These are phyloP conservation scores for Capromys pilorides DNA, from an alignment of 2,797 vertebrate species.

Conservation along the genomic window DNA sequence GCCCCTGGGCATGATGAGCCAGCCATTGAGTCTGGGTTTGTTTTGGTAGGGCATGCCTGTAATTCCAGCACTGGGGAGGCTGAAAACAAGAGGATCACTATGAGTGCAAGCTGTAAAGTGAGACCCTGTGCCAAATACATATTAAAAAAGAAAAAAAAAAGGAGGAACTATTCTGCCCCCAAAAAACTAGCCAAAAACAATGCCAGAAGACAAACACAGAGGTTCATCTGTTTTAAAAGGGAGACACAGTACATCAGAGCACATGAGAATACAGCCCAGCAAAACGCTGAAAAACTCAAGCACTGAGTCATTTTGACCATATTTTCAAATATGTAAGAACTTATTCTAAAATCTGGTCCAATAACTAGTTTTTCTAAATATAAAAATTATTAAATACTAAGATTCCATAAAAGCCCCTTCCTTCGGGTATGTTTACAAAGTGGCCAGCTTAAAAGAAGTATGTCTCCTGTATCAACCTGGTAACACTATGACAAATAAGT, in stretches of 20 bases:
- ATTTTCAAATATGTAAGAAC: background rate
- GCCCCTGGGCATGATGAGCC: too few relatives aligned
- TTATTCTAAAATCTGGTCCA: background rate
- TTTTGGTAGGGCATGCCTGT: too few relatives aligned
- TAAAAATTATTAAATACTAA: background rate
- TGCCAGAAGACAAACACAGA: background rate
- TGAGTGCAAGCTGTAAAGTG: too few relatives aligned
- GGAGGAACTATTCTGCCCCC: background rate
- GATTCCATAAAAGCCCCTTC: background rate
- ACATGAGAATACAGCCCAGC: fast-evolving
- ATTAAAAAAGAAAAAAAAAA: too few relatives aligned
- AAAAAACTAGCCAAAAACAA: background rate
- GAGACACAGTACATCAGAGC: background rate
- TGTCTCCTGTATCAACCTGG: background rate
- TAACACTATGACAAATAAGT: fast-evolving
- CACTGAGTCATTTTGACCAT: background rate
- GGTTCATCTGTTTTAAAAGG: background rate
- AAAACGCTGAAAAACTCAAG: background rate
- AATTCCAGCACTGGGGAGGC: too few relatives aligned
- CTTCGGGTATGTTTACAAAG: background rate
- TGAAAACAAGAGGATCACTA: too few relatives aligned
- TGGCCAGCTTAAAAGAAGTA: background rate
- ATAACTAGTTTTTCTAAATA: background rate
- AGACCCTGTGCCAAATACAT: too few relatives aligned
- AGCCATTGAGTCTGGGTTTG: too few relatives aligned